phyloP scores from a whole-genome alignment of 2,888 invertebrate species.

The Epinotia demarniana region DNA sequence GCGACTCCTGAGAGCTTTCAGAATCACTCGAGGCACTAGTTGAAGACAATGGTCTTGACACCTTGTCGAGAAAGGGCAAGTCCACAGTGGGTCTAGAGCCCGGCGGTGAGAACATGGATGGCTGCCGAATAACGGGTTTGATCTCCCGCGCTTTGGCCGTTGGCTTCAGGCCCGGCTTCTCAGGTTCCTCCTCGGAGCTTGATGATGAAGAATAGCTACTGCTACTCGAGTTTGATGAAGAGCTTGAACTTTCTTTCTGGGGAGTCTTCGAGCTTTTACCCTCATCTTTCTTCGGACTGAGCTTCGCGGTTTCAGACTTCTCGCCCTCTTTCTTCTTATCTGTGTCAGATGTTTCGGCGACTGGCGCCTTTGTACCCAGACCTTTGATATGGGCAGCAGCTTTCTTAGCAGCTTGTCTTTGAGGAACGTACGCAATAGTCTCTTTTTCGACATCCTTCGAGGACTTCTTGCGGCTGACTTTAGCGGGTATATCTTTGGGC shows the following conservation, averaged over 20 bases:
- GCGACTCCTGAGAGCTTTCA: conserved; percentile 78
- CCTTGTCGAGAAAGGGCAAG: conserved; percentile 93
- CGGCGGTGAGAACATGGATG: conserved; percentile 77
- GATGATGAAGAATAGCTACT: conserved; percentile 85
- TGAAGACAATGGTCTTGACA: conserved; percentile 87
- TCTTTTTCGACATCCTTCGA: conserved; percentile 87
- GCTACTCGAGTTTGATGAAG: conserved; percentile 83
- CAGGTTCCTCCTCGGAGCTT: conserved; percentile 86
- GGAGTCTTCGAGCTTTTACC: conserved; percentile 64
- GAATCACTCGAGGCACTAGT: conserved; percentile 86
- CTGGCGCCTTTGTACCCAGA: conserved; percentile 83
- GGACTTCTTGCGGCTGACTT: conserved; percentile 77
- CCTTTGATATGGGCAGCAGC: conserved; percentile 96
- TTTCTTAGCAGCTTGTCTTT: conserved; percentile 95
- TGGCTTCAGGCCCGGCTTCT: conserved; percentile 71
- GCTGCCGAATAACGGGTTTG: conserved; percentile 67
- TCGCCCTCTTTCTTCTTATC: conserved; percentile 74
- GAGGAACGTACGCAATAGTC: conserved; percentile 93
- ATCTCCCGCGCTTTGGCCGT: conserved; percentile 77
- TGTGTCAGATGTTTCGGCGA: conserved; percentile 65
- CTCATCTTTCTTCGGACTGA: conserved; percentile 79
- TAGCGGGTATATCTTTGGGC: conserved; percentile 63
- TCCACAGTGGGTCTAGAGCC: conserved; percentile 85
- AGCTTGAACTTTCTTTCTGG: conserved; percentile 77
- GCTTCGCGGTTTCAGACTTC: conserved; percentile 64